phyloP scores from a whole-genome alignment of 2,888 invertebrate genomes.

The Dyspetes luteomarginatus region DNA sequence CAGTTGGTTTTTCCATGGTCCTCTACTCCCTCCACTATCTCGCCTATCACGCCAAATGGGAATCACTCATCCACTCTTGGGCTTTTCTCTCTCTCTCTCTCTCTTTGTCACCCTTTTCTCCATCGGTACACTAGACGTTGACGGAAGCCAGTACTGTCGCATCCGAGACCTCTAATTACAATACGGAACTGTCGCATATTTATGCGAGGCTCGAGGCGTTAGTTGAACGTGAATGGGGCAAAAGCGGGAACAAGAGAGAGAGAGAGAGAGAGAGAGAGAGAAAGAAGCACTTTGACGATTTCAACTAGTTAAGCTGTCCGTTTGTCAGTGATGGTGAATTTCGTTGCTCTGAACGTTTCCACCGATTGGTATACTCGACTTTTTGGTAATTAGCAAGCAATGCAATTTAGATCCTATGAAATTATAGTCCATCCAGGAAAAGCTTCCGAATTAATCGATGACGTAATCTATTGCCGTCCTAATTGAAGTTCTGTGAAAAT shows the following conservation, averaged over 20 bases:
- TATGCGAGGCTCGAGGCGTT: slow-evolving; percentile 49
- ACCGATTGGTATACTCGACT: not conserved
- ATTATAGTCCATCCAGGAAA: slow-evolving; percentile 30
- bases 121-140: slow-evolving; percentile 52
- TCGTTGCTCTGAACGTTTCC: not conserved
- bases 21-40: not conserved
- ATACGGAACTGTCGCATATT: slow-evolving; percentile 63
- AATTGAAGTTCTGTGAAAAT: not conserved
- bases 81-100: slow-evolving; percentile 31
- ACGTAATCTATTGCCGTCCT: not conserved
- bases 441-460: too few species aligned
- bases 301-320: slow-evolving; percentile 26
- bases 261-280: not conserved
- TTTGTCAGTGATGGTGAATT: not conserved
- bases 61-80: slow-evolving; percentile 48
- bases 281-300: slow-evolving; percentile 34
- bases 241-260: not conserved
- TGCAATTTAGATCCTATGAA: slow-evolving; percentile 25
- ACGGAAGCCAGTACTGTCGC: slow-evolving; percentile 35
- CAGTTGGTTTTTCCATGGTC: slow-evolving; percentile 38
- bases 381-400: slow-evolving; percentile 23
- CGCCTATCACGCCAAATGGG: slow-evolving; percentile 27
- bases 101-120: slow-evolving; percentile 46
- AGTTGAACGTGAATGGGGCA: slow-evolving; percentile 28
- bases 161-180: slow-evolving; percentile 65